Conservation (phyloP, 64 coral and sea anemone species). For the Montipora foliosa region DNA sequence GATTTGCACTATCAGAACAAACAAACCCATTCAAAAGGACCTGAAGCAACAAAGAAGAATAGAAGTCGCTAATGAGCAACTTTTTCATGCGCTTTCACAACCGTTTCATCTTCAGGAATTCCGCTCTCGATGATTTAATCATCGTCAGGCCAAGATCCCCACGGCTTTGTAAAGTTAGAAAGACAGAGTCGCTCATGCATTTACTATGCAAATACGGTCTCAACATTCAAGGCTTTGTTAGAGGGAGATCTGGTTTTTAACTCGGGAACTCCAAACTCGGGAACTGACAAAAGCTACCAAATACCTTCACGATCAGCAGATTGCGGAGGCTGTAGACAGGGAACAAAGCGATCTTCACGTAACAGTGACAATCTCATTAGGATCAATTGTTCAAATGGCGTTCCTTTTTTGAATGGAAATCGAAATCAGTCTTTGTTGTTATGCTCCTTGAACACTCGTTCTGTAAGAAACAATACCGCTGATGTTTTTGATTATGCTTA, state of each 20-base stretch:
- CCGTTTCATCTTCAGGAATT: too few relatives aligned
- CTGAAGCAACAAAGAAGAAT: too few relatives aligned
- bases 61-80: too few relatives aligned
- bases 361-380: constrained; percentile 65
- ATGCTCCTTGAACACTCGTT: constrained; percentile 33
- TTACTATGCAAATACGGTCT: constrained; percentile 57
- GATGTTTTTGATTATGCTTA: constrained; percentile 53
- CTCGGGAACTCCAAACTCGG: constrained; percentile 17
- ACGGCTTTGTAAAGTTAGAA: constrained; percentile 48
- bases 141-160: constrained; percentile 48
- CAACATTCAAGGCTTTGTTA: constrained; percentile 58
- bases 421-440: constrained; percentile 60
- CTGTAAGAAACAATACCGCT: constrained; percentile 43
- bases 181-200: constrained; percentile 56
- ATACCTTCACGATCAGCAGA: constrained; percentile 62
- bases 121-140: too few relatives aligned
- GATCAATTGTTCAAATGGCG: constrained; percentile 53
- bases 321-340: constrained; percentile 43
- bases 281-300: constrained; percentile 51
- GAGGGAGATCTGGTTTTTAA: constrained; percentile 65
- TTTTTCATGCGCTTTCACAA: too few relatives aligned
- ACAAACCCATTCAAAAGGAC: too few relatives aligned
- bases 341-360: constrained; percentile 61
- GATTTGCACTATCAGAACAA: too few relatives aligned
- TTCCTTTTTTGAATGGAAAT: constrained; percentile 50